A percentile compares a stretch with the other conserved stretches of the same genome.
Evolutionary conservation across 2,113 vertebrate species (phyloP).

Genomic region (Urocynchramus pylzowi): DNA sequence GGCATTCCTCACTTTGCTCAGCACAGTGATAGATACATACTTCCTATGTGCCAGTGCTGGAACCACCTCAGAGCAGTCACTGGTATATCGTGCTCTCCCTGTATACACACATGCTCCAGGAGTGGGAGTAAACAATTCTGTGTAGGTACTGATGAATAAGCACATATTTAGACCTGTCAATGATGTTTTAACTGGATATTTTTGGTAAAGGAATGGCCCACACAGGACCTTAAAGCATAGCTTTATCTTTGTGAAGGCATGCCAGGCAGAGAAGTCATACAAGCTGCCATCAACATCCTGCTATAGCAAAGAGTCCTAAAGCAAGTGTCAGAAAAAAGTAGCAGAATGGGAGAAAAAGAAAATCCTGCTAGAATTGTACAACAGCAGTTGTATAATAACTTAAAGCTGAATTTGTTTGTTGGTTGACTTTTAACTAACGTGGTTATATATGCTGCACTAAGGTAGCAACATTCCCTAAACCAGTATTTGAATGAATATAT

Average conservation of each 20-base stretch:
- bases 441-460: neutral
- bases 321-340: neutral
- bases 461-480: neutral
- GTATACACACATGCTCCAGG: neutral
- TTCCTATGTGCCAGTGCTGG: neutral
- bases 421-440: neutral
- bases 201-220: neutral
- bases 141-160: neutral
- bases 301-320: neutral
- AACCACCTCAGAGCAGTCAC: neutral
- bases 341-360: neutral
- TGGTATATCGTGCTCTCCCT: fast-evolving
- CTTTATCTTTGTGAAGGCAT: neutral
- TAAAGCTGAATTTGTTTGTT: neutral
- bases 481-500: neutral
- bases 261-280: neutral
- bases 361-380: neutral
- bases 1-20: neutral
- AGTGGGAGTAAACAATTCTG: neutral
- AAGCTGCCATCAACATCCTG: neutral
- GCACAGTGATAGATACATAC: neutral
- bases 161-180: neutral
- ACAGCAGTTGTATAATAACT: neutral
- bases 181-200: neutral
- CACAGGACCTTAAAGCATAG: neutral